These are phyloP conservation scores for Rhabdornis inornatus DNA, from an alignment of 2,113 vertebrate species.

Conservation along the genomic window DNA sequence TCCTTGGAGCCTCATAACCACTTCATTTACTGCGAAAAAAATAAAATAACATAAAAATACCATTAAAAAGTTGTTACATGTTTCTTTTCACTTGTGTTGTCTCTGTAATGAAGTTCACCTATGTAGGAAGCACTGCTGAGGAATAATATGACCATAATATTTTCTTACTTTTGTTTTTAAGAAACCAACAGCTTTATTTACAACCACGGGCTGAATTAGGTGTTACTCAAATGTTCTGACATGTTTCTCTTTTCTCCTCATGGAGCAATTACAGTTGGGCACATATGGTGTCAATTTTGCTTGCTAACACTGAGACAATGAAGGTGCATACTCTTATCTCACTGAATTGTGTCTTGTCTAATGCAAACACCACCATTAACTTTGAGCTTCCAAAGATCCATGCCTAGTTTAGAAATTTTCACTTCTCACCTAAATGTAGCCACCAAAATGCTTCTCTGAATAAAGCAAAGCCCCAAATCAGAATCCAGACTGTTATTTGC, in stretches of 20 bases:
- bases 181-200: constrained; percentile 71
- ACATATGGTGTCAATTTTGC: constrained; percentile 76
- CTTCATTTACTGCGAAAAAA: constrained; percentile 79
- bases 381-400: constrained; percentile 28
- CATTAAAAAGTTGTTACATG: constrained; percentile 67
- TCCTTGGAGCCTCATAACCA: constrained; percentile 76
- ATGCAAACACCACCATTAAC: not conserved
- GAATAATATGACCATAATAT: constrained; percentile 59
- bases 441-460: not conserved
- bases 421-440: not conserved
- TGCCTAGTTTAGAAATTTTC: not conserved
- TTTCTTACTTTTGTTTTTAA: constrained; percentile 72
- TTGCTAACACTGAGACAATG: constrained; percentile 48
- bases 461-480: not conserved
- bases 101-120: constrained; percentile 65
- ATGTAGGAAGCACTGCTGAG: constrained; percentile 53
- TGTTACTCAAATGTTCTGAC: constrained; percentile 74
- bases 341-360: constrained; percentile 63
- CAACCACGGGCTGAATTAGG: constrained; percentile 72
- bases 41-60: constrained; percentile 73
- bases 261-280: constrained; percentile 62
- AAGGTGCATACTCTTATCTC: constrained; percentile 26
- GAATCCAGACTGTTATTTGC: not conserved
- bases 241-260: constrained; percentile 66
- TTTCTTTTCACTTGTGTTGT: constrained; percentile 66